Percentiles rank a stretch among this genome's conserved stretches.
phyloP scores from a whole-genome alignment of 2,888 invertebrate species.

The Phaonia tiefii region DNA sequence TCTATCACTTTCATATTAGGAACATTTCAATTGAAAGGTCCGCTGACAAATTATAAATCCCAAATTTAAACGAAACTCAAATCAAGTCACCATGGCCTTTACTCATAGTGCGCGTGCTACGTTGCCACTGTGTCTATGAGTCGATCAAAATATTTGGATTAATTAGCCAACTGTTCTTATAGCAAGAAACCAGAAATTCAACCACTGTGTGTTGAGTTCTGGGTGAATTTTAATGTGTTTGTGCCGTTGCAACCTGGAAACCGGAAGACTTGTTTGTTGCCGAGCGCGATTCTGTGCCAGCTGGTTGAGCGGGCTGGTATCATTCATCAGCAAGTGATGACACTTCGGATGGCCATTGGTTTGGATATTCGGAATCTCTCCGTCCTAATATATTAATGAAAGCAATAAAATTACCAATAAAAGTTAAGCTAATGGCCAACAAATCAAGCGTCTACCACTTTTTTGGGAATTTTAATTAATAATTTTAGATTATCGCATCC shows the following conservation, averaged over 20 bases:
- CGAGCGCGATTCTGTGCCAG: too few relatives aligned
- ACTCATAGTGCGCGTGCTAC: not conserved
- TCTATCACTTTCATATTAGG: conserved; percentile 21
- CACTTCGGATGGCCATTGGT: not conserved
- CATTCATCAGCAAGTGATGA: conserved; percentile 8
- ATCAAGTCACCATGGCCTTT: not conserved
- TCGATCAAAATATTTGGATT: not conserved
- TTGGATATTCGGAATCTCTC: conserved; percentile 9
- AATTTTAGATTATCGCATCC: not conserved
- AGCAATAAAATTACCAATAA: conserved; percentile 31
- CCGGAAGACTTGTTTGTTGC: too few relatives aligned
- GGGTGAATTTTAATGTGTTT: not conserved
- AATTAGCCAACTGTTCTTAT: conserved; percentile 16
- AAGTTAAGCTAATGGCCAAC: not conserved
- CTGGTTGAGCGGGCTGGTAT: conserved; percentile 17
- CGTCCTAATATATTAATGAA: conserved; percentile 31
- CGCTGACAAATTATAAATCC: conserved; percentile 3
- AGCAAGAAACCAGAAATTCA: conserved; percentile 1
- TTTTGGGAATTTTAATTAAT: not conserved
- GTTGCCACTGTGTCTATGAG: conserved; percentile 44
- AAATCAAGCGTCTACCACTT: not conserved
- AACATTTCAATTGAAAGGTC: not conserved
- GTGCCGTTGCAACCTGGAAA: not conserved
- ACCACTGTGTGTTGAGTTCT: not conserved
- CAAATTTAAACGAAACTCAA: not conserved